A percentile compares a stretch with the other conserved stretches of the same genome.
Conservation (phyloP, 2,797 vertebrate genomes). For the Varecia variegata region DNA sequence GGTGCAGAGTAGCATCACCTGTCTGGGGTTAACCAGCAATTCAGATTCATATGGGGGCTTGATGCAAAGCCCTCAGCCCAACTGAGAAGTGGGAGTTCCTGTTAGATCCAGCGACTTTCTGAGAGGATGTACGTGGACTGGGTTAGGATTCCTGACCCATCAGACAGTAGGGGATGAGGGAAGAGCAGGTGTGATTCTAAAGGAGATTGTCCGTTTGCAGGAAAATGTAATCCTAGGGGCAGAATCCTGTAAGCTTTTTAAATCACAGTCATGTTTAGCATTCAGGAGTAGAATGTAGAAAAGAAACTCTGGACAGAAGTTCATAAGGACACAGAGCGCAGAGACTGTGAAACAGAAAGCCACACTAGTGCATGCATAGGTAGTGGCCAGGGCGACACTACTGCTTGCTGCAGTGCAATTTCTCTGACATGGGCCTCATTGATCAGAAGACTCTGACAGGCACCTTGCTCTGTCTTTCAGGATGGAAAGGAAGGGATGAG, state of each 20-base stretch:
- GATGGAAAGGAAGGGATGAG: conserved; percentile 53
- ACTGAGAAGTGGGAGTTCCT: neutral
- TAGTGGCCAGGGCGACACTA: neutral
- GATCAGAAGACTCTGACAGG: neutral
- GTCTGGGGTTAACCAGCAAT: neutral
- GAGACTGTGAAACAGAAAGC: conserved; percentile 42
- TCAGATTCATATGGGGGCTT: neutral
- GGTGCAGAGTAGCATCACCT: neutral
- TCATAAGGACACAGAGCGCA: neutral
- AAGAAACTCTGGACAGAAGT: conserved; percentile 15
- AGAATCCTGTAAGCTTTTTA: neutral
- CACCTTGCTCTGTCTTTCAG: conserved; percentile 52
- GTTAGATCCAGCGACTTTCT: too few relatives aligned
- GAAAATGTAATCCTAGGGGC: neutral
- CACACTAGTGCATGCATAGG: neutral
- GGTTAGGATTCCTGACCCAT: neutral
- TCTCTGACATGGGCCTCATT: conserved; percentile 27
- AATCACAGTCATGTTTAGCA: neutral
- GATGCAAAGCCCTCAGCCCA: neutral
- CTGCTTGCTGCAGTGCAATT: too few relatives aligned
- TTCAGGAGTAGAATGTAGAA: neutral
- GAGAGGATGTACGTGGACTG: rapidly evolving
- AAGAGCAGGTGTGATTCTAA: neutral
- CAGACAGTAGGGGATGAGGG: neutral
- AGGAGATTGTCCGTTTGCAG: neutral